Evolutionary conservation across 1,140 invertebrate species (phyloP).

Genomic region (Drosophila varians): DNA sequence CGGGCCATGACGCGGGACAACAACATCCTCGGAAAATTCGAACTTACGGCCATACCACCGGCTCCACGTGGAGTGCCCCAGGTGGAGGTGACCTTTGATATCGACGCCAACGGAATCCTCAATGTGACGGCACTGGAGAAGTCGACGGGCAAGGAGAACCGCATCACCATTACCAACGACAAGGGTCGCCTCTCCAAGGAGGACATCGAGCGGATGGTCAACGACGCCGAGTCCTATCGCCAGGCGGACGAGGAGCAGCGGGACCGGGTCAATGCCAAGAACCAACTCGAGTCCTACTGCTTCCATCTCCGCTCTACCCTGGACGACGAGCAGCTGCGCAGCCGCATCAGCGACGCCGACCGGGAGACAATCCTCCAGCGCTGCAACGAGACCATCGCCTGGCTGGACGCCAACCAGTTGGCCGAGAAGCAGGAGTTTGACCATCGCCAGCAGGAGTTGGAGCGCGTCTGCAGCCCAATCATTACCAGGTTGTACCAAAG

Average conservation of each 20-base stretch:
- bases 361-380: slow-evolving; percentile 93
- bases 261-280: slow-evolving; percentile 94
- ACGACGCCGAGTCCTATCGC: slow-evolving; percentile 97
- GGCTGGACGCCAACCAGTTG: slow-evolving; percentile 97
- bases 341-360: slow-evolving; percentile 94
- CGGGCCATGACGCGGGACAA: slow-evolving; percentile 96
- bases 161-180: slow-evolving; percentile 99
- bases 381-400: slow-evolving; percentile 95
- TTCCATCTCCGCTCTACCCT: slow-evolving; percentile 98
- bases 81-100: slow-evolving; percentile 96
- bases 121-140: slow-evolving; percentile 95
- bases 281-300: slow-evolving; percentile 96
- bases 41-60: slow-evolving; percentile 95
- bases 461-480: slow-evolving; percentile 92
- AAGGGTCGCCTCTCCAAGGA: slow-evolving; percentile 97
- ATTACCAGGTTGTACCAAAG: slow-evolving; percentile 91
- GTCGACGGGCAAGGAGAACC: slow-evolving; percentile 97
- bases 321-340: slow-evolving; percentile 94
- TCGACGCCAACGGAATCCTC: slow-evolving; percentile 94
- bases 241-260: slow-evolving; percentile 95
- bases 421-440: slow-evolving; percentile 97
- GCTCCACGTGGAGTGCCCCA: slow-evolving; percentile 96
- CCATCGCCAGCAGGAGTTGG: slow-evolving; percentile 94
- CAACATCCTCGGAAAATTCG: slow-evolving; percentile 96
- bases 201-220: slow-evolving; percentile 98